These are phyloP conservation scores for Oenanthe oenanthe DNA, from an alignment of 2,113 vertebrate species.

Conservation along the genomic window DNA sequence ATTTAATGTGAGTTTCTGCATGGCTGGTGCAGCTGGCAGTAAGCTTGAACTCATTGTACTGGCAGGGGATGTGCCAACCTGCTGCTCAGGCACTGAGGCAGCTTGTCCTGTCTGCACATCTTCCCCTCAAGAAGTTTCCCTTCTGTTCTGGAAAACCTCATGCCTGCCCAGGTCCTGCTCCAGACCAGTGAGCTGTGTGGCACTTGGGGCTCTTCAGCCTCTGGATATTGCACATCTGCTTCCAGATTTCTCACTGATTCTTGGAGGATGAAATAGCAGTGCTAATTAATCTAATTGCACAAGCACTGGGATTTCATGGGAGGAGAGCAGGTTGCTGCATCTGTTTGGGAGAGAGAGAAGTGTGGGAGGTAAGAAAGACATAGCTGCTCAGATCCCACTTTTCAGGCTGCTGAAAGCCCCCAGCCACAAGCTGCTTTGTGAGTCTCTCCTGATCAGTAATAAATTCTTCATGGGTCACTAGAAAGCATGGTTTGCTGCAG, in stretches of 20 bases:
- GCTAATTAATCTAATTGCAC: not conserved
- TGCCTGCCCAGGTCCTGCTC: not conserved
- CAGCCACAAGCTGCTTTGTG: not conserved
- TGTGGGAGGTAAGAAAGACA: not conserved
- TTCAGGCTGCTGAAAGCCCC: not conserved
- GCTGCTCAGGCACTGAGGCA: not conserved
- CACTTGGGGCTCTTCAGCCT: not conserved
- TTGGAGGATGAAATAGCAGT: not conserved
- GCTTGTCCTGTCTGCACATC: not conserved
- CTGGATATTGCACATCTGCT: not conserved
- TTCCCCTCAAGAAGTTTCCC: not conserved
- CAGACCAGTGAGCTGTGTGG: not conserved
- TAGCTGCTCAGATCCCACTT: not conserved
- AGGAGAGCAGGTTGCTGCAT: not conserved
- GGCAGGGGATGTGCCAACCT: not conserved
- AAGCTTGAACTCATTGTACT: not conserved
- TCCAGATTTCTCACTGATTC: not conserved
- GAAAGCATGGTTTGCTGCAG: not conserved
- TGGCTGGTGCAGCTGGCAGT: slow-evolving; percentile 27
- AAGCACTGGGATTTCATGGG: not conserved
- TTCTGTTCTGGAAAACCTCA: not conserved
- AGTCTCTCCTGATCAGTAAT: not conserved
- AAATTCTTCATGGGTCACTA: not conserved
- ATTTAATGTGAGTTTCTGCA: slow-evolving; percentile 61
- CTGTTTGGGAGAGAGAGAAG: not conserved